These are phyloP conservation scores for Pyrocoelia pectoralis DNA, from an alignment of 2,888 invertebrate genomes.

Conservation along the genomic window DNA sequence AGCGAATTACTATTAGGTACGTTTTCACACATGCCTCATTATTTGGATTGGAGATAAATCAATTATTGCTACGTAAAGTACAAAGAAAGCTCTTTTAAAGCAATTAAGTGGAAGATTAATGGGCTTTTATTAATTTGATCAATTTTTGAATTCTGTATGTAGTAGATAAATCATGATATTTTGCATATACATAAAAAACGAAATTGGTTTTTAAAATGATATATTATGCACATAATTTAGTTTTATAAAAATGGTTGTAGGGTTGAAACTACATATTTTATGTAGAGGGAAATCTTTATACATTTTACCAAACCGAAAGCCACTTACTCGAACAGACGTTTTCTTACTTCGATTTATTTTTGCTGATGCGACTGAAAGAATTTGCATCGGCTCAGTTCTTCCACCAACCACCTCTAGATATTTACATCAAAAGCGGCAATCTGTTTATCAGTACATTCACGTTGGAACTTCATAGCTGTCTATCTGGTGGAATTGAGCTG, in stretches of 20 bases:
- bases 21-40: too few species aligned
- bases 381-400: conserved; percentile 33
- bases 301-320: conserved; percentile 15
- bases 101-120: too few species aligned
- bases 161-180: neutral
- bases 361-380: conserved; percentile 42
- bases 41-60: too few species aligned
- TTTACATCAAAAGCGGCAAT: conserved; percentile 39
- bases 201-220: neutral
- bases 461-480: conserved; percentile 46
- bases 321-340: conserved; percentile 20
- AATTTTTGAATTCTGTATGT: too few species aligned
- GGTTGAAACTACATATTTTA: neutral
- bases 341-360: conserved; percentile 46
- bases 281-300: neutral
- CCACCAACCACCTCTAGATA: conserved; percentile 32
- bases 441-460: conserved; percentile 46
- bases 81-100: too few species aligned
- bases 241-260: conserved; percentile 4
- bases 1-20: too few species aligned
- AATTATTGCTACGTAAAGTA: too few species aligned
- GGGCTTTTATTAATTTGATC: too few species aligned
- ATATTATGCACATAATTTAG: conserved; percentile 1
- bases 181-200: neutral
- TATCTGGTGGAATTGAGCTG: conserved; percentile 45